These are phyloP conservation scores for Cabera pusaria DNA, from an alignment of 2,888 invertebrate genomes.

Conservation along the genomic window DNA sequence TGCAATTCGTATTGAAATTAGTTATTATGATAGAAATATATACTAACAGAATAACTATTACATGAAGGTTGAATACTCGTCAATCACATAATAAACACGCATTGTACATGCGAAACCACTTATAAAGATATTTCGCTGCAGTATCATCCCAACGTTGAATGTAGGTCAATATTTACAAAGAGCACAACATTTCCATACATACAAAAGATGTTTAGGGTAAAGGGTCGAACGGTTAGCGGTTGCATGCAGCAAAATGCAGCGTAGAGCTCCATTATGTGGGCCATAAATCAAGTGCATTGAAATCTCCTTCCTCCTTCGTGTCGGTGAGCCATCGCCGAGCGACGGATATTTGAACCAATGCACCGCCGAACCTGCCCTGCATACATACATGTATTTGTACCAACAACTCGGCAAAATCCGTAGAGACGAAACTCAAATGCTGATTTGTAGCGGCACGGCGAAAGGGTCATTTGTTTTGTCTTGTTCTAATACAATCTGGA, in stretches of 20 bases:
- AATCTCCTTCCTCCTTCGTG: conserved; percentile 79
- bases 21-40: too few species aligned
- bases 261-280: conserved; percentile 69
- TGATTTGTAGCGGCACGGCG: conserved; percentile 25
- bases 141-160: neutral
- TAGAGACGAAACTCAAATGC: conserved; percentile 29
- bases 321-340: conserved; percentile 66
- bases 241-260: conserved; percentile 72
- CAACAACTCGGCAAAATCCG: conserved; percentile 30
- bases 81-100: too few species aligned
- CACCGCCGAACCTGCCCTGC: conserved; percentile 41
- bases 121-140: too few species aligned
- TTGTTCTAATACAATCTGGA: conserved; percentile 10
- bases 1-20: too few species aligned
- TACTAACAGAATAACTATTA: too few species aligned
- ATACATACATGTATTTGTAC: conserved; percentile 34
- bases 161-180: conserved; percentile 10
- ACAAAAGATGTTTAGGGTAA: conserved; percentile 48
- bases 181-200: conserved; percentile 41
- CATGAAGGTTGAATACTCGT: too few species aligned
- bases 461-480: conserved; percentile 22
- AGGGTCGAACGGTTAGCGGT: conserved; percentile 50
- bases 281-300: conserved; percentile 79
- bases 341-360: conserved; percentile 71
- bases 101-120: too few species aligned